phyloP scores from a whole-genome alignment of 2,113 vertebrate genomes.

The Fregetta grallaria region DNA sequence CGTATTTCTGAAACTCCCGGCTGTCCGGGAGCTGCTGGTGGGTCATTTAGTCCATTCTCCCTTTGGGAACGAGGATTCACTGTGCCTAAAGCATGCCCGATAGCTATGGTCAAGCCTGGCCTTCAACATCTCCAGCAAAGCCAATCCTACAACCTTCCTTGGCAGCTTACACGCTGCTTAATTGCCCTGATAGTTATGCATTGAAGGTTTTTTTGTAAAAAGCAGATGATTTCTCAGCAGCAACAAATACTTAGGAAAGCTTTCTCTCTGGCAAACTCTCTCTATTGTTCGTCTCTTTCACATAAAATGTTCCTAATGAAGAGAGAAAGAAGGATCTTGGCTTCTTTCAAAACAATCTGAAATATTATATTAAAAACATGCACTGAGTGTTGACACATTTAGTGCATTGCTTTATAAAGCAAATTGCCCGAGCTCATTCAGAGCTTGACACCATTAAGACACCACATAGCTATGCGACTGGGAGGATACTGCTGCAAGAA shows the following conservation, averaged over 20 bases:
- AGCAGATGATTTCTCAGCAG: slow-evolving; percentile 41
- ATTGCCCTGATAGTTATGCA: slow-evolving; percentile 37
- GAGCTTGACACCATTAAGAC: slow-evolving; percentile 27
- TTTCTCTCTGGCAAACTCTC: slow-evolving; percentile 34
- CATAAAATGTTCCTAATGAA: slow-evolving; percentile 20
- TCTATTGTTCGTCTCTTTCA: slow-evolving; percentile 56
- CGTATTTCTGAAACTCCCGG: neutral
- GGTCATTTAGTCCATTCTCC: neutral
- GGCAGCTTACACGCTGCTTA: neutral
- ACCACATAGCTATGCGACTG: neutral
- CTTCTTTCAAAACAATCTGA: slow-evolving; percentile 62
- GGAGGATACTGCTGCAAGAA: neutral
- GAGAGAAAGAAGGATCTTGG: slow-evolving; percentile 52
- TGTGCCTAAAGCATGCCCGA: neutral
- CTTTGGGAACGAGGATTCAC: neutral
- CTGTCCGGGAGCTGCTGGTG: neutral
- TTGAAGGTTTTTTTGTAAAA: neutral
- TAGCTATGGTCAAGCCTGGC: neutral
- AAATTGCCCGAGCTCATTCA: slow-evolving; percentile 28
- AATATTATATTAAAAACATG: slow-evolving; percentile 53
- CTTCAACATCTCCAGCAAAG: neutral
- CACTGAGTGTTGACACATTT: slow-evolving; percentile 51
- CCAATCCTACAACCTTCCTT: neutral
- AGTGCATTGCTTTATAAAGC: slow-evolving; percentile 40
- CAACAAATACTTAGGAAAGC: slow-evolving; percentile 42